Conservation (phyloP, 2,113 vertebrate genomes). For the Solea senegalensis region DNA sequence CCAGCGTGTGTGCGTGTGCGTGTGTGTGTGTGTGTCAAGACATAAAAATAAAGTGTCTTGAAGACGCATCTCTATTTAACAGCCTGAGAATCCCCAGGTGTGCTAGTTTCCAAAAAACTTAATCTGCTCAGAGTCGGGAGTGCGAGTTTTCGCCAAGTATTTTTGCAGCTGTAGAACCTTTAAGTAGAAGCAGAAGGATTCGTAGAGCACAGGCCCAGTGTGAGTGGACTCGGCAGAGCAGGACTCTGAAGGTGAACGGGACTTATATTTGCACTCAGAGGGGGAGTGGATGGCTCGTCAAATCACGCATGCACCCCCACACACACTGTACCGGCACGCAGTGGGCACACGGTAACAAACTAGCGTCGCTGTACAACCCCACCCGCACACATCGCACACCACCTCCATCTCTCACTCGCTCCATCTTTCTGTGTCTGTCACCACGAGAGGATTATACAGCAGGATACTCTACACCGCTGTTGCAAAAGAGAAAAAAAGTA, state of each 20-base stretch:
- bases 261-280: neutral
- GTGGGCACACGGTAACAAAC: conserved; percentile 39
- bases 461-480: conserved; percentile 69
- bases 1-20: neutral
- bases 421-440: conserved; percentile 64
- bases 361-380: conserved; percentile 25
- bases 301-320: neutral
- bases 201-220: conserved; percentile 21
- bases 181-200: conserved; percentile 40
- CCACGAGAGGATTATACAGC: conserved; percentile 69
- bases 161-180: conserved; percentile 60
- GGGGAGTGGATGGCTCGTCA: conserved; percentile 16
- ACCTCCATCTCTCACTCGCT: conserved; percentile 66
- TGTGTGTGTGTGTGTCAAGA: neutral
- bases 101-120: conserved; percentile 28
- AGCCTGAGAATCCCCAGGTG: conserved; percentile 9
- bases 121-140: conserved; percentile 49
- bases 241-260: conserved; percentile 27
- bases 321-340: conserved; percentile 23
- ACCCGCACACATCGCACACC: conserved; percentile 15
- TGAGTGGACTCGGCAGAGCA: conserved; percentile 35
- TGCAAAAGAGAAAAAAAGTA: conserved; percentile 38
- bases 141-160: conserved; percentile 40
- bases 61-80: conserved; percentile 26
- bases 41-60: conserved; percentile 15